A percentile compares a stretch with the other conserved stretches of the same genome.
phyloP scores from a whole-genome alignment of 2,888 invertebrate genomes.

The Lochmaea capreae region DNA sequence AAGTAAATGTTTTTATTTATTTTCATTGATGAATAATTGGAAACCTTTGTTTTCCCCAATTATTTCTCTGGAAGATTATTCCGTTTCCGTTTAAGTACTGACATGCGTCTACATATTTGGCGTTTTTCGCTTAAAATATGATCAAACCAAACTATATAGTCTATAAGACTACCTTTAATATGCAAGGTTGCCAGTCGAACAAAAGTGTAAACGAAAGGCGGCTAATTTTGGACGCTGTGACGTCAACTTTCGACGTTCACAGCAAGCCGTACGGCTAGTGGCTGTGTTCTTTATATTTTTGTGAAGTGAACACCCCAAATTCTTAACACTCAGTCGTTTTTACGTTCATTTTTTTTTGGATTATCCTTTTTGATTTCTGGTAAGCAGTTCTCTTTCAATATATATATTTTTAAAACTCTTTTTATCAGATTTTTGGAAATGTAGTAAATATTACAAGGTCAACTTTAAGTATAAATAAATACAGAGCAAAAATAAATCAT shows the following conservation, averaged over 20 bases:
- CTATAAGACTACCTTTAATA: constrained; percentile 31
- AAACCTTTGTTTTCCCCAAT: too few species aligned
- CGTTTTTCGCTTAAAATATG: constrained; percentile 26
- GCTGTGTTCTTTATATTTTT: constrained; percentile 53
- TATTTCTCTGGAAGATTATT: not conserved
- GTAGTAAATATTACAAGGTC: constrained; percentile 32
- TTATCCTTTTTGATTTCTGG: constrained; percentile 4
- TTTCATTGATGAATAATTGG: too few species aligned
- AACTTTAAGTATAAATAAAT: constrained; percentile 26
- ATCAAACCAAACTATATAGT: constrained; percentile 44
- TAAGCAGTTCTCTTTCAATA: constrained; percentile 2
- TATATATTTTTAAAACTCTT: not conserved
- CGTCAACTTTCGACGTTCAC: constrained; percentile 54
- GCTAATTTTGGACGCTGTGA: constrained; percentile 60
- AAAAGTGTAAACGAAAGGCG: constrained; percentile 48
- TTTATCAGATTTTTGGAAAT: constrained; percentile 12
- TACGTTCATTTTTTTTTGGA: constrained; percentile 26
- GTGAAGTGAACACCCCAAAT: constrained; percentile 54
- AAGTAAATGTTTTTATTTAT: too few species aligned
- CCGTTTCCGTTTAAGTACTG: not conserved
- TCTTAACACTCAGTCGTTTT: constrained; percentile 35
- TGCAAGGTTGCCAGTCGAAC: constrained; percentile 51
- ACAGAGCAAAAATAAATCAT: constrained; percentile 31
- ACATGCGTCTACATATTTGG: constrained; percentile 25
- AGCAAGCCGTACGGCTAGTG: constrained; percentile 38